Conservation (phyloP, 2,113 vertebrate genomes). For the Petromus typicus region DNA sequence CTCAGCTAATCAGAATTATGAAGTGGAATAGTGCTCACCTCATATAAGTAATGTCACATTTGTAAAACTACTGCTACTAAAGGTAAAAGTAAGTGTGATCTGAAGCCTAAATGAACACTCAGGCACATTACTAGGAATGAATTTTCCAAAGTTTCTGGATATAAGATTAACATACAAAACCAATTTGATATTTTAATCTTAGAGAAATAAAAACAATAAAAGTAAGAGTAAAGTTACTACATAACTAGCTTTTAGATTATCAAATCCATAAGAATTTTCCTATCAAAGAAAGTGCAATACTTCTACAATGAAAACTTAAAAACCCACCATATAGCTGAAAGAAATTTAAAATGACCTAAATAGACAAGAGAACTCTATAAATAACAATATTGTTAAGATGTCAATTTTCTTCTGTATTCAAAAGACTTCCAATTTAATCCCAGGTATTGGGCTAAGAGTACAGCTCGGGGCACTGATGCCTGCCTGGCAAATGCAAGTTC, state of each 20-base stretch:
- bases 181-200: neutral
- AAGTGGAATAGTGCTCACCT: neutral
- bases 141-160: neutral
- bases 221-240: slow-evolving; percentile 1
- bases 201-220: neutral
- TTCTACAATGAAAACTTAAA: slow-evolving; percentile 8
- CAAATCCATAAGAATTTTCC: slow-evolving; percentile 12
- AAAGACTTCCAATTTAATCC: neutral
- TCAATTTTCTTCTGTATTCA: neutral
- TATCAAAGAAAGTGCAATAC: neutral
- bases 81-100: neutral
- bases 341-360: neutral
- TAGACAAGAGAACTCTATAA: neutral
- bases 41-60: neutral
- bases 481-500: no score
- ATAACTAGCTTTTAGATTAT: neutral
- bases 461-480: no score
- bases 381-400: slow-evolving; percentile 17
- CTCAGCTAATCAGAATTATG: neutral
- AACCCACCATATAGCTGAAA: neutral
- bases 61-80: neutral
- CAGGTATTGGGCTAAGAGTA: neutral
- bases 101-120: neutral
- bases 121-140: neutral
- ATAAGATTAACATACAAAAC: neutral